Conservation (phyloP, 2,797 vertebrate species). For the Xenopus petersii region DNA sequence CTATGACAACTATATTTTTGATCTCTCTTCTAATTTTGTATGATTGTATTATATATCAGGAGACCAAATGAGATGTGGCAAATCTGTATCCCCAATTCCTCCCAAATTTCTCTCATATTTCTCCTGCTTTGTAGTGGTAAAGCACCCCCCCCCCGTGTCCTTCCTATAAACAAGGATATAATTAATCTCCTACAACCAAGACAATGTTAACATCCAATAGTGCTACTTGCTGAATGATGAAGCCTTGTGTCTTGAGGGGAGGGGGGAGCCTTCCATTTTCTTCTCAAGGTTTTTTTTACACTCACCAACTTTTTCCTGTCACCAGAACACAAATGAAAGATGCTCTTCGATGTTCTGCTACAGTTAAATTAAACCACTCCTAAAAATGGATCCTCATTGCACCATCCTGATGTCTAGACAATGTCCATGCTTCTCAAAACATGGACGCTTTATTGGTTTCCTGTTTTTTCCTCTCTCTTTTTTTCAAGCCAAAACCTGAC, state of each 20-base stretch:
- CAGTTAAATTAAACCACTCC: not conserved
- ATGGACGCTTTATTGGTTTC: slow-evolving; percentile 1
- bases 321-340: slow-evolving; percentile 17
- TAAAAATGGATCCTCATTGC: slow-evolving; percentile 1
- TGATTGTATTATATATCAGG: too few relatives aligned
- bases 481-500: not conserved
- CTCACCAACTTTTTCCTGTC: slow-evolving; percentile 4
- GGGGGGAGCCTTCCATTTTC: not conserved
- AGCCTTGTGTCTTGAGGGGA: not conserved
- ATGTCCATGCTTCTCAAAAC: slow-evolving; percentile 5
- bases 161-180: not conserved
- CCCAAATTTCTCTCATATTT: too few relatives aligned
- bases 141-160: too few relatives aligned
- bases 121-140: too few relatives aligned
- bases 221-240: slow-evolving; percentile 1
- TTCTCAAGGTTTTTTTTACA: not conserved
- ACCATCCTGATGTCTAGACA: slow-evolving; percentile 24
- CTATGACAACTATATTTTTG: too few relatives aligned
- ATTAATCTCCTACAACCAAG: slow-evolving; percentile 6
- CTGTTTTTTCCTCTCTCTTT: not conserved
- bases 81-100: too few relatives aligned
- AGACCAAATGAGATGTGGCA: too few relatives aligned
- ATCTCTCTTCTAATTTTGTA: too few relatives aligned
- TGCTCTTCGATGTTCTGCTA: not conserved
- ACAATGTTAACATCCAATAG: not conserved